Conservation (phyloP, 2,113 vertebrate species). For the Oreochromis aureus region DNA sequence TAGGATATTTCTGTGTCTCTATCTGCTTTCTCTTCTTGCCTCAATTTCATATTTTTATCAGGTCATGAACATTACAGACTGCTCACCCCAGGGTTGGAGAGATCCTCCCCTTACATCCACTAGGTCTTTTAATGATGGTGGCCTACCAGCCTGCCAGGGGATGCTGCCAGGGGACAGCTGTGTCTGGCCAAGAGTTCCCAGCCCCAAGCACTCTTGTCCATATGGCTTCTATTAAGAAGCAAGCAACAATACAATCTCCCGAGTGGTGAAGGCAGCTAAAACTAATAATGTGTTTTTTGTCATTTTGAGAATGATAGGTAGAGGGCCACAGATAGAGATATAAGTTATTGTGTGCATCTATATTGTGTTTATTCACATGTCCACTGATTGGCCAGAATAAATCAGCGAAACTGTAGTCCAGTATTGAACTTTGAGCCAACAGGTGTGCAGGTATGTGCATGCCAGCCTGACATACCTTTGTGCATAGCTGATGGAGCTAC, state of each 20-base stretch:
- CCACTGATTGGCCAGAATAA: background rate
- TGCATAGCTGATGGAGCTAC: conserved; percentile 7
- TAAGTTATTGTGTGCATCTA: background rate
- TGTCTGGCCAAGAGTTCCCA: background rate
- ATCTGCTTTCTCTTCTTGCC: background rate
- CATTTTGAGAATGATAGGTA: conserved; percentile 9
- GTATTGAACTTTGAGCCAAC: background rate
- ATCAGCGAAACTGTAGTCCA: conserved; percentile 20
- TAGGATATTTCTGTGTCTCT: background rate
- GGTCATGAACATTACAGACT: background rate
- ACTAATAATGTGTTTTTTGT: conserved; percentile 17
- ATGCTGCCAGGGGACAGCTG: conserved; percentile 8
- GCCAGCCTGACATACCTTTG: background rate
- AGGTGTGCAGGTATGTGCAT: background rate
- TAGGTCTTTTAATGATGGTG: conserved; percentile 28
- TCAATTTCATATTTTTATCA: background rate
- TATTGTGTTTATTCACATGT: background rate
- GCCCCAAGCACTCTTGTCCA: background rate
- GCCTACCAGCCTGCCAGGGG: background rate
- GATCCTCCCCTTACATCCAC: conserved; percentile 4
- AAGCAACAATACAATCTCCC: background rate
- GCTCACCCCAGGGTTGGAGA: background rate
- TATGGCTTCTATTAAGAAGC: conserved; percentile 21
- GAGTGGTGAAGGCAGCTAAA: background rate
- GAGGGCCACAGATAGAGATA: background rate